Evolutionary conservation across 1,140 invertebrate genomes (phyloP), one percentile per base, ranked within the genome.

Genomic region (Neoseiulus cucumeris): DNA sequence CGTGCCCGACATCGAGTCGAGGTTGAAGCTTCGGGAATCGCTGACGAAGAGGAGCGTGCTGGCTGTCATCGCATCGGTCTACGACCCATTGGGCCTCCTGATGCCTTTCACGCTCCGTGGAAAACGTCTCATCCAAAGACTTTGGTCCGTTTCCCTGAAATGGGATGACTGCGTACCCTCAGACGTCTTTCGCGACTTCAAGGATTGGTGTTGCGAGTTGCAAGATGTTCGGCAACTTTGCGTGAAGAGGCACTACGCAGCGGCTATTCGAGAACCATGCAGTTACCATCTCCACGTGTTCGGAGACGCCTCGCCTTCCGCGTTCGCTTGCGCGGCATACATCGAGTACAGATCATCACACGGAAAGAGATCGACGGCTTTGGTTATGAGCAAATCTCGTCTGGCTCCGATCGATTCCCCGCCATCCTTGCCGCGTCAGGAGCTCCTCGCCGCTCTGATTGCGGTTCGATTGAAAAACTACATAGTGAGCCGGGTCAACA

Each of bases 341-440:
- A 20, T 47, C 14, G 18, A 47, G 45, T 22, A n/a, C n/a, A n/a
- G n/a, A 4, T 4, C 4, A 20, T 6, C 7, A 5, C 28, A 7
- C 28, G n/a, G n/a, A n/a, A 14, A 14, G 7, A 5, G 45, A 47
- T 20, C 45, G 28, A 5, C 45, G 18, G 7, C 28, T 47, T 73
- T 39, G 72, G 73, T 59, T 64, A 71, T 47, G 67, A 73, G 33
- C 44, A 75, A 79, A 68, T 47, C 72, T 5, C 69, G 74, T 65
- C 76, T 79, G 6, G 73, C 77, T 44, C 78, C 77, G 33, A 47
- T 77, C 1, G 78, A 78, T 70, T 66, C 64, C n/a, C n/a, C n/a
- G 12, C 59, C 73, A 18, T 74, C 75, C n/a, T 71, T 81, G 29
- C 79, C 80, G 7, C 64, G 76, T 67, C 69, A 80, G 25, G 79